phyloP scores from a whole-genome alignment of 2,113 vertebrate genomes.

The Brachypteracias leptosomus region DNA sequence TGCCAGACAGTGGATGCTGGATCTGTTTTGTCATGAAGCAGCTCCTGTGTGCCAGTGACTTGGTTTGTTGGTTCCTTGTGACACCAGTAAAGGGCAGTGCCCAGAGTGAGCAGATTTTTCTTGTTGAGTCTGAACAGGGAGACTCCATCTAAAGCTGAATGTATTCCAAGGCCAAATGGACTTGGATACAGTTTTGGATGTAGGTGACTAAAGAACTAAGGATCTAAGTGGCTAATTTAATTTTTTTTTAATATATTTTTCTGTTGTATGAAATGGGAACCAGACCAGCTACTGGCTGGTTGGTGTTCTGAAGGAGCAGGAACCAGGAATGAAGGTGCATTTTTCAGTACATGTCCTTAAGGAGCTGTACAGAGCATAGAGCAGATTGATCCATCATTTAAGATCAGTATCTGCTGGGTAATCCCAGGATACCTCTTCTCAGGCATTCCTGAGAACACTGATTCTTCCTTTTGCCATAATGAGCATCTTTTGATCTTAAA shows the following conservation, averaged over 20 bases:
- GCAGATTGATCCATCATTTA: background rate
- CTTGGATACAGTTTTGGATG: slow-evolving; percentile 14
- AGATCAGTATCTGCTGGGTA: background rate
- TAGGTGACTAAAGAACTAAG: background rate
- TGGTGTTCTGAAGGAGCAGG: background rate
- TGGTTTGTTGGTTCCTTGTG: background rate
- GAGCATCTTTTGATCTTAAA: background rate
- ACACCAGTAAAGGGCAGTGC: background rate
- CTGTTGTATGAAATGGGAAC: background rate
- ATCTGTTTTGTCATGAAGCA: background rate
- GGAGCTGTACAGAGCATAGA: background rate
- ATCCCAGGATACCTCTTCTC: background rate
- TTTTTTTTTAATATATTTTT: background rate
- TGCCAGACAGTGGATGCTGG: background rate
- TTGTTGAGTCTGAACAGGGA: background rate
- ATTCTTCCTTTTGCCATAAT: background rate
- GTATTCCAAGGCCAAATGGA: background rate
- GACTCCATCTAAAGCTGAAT: background rate
- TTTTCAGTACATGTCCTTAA: background rate
- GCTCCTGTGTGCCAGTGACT: background rate
- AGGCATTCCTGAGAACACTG: background rate
- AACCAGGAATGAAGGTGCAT: background rate
- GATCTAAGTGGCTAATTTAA: background rate
- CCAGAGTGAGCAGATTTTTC: background rate
- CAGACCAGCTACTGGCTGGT: background rate